Evolutionary conservation across 2,797 vertebrate genomes (phyloP), one percentile per base, ranked within the genome.

Genomic region (Melopsittacus undulatus): DNA sequence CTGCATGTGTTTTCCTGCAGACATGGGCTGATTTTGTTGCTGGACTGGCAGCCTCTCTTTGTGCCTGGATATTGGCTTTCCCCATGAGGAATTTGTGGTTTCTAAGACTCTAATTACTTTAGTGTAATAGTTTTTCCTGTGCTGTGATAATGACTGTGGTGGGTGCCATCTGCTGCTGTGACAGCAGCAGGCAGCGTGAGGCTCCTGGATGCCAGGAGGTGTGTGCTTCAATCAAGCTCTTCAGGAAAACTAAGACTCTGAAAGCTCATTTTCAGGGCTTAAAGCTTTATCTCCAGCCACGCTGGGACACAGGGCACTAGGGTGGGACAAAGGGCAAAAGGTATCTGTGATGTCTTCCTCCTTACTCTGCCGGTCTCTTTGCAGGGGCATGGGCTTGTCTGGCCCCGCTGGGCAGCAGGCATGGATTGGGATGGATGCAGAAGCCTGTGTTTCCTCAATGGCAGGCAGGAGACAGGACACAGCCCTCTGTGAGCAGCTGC

Each of bases 61-160:
- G 45, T 76, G 2, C 61, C 72, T 75, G 24, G 13, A 23, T 83
- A 62, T 83, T 88, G 46, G 36, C 80, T 87, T 72, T 52, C 70
- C 61, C 74, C 38, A 13, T 45, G 77, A 81, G 86, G 83, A 95
- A 70, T 73, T 81, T 87, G 82, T 77, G 89, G 90, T 72, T 97
- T 97, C 48, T 90, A 78, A 89, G 88, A 61, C 56, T 87, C 87
- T 96, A 94, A 94, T 95, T 90, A 70, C 63, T 57, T 96, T 91
- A 86, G 46, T 48, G 68, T 83, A 85, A 83, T 85, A 52, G 90
- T 88, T 94, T 93, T 93, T 87, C 82, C 78, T 80, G 59, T 32
- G 84, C 76, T 90, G 96, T 89, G 84, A 2, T 73, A 90, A 90
- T 95, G 80, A 73, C 49, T 87, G 91, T 54, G 74, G 74, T 87